Evolutionary conservation across 2,113 vertebrate genomes (phyloP).

Genomic region (Mesitornis unicolor): DNA sequence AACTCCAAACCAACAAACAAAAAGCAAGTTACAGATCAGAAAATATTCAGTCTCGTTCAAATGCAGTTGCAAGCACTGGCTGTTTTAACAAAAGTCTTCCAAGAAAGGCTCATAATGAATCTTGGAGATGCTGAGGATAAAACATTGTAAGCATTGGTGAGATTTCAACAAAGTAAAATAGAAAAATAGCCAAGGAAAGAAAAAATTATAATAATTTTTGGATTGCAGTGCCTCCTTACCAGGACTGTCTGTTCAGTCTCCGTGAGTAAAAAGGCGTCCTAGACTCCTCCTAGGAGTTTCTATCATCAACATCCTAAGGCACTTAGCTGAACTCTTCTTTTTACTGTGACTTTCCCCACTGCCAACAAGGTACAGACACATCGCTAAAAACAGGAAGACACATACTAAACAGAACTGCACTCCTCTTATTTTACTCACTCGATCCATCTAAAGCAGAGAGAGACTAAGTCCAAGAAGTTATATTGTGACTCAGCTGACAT

Average conservation of each 20-base stretch:
- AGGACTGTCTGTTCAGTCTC: background rate
- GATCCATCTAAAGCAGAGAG: background rate
- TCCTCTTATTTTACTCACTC: background rate
- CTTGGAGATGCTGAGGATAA: background rate
- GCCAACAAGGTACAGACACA: background rate
- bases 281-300: background rate
- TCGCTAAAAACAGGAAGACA: background rate
- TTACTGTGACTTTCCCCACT: background rate
- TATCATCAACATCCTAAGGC: background rate
- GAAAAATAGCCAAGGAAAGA: background rate
- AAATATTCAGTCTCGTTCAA: conserved; percentile 32
- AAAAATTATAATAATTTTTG: background rate
- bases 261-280: background rate
- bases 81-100: background rate
- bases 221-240: background rate
- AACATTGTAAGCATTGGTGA: background rate
- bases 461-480: background rate
- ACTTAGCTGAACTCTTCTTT: background rate
- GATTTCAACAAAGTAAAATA: background rate
- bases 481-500: background rate
- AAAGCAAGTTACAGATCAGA: background rate
- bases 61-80: background rate
- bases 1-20: background rate
- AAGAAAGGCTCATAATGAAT: background rate
- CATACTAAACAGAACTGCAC: background rate